A percentile compares a stretch with the other conserved stretches of the same genome.
Conservation (phyloP, 2,888 invertebrate genomes). For the Meandrusa payeni region DNA sequence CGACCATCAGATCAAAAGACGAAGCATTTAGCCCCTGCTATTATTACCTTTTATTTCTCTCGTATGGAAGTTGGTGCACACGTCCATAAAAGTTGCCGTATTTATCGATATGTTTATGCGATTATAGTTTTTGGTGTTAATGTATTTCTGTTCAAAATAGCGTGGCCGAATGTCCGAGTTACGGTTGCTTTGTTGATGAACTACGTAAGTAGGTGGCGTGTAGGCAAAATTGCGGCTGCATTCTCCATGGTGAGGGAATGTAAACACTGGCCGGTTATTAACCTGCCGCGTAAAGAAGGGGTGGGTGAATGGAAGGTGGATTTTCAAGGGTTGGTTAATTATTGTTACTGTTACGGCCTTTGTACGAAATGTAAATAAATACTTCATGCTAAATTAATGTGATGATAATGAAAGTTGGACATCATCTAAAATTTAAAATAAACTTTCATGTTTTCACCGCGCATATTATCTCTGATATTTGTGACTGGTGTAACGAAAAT, state of each 20-base stretch:
- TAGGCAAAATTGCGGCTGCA: slow-evolving; percentile 34
- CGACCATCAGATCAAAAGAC: too few species aligned
- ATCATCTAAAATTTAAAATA: too few species aligned
- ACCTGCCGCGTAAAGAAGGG: slow-evolving; percentile 24
- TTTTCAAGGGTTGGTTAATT: too few species aligned
- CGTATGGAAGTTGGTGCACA: too few species aligned
- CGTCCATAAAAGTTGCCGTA: not conserved
- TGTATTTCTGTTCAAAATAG: slow-evolving; percentile 11
- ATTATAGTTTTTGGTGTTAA: slow-evolving; percentile 10
- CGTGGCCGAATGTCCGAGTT: slow-evolving; percentile 5
- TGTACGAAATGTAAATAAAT: slow-evolving; percentile 4
- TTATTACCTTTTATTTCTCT: too few species aligned
- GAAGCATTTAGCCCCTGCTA: too few species aligned
- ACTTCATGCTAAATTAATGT: too few species aligned
- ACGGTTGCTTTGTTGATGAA: not conserved
- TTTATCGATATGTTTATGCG: not conserved
- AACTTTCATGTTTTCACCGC: too few species aligned
- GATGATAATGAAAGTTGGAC: too few species aligned
- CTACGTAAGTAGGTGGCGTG: slow-evolving; percentile 24
- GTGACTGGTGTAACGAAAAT: too few species aligned
- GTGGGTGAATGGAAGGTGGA: slow-evolving; percentile 20
- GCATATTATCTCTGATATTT: too few species aligned
- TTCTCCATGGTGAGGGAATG: slow-evolving; percentile 73
- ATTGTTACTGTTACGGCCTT: not conserved
- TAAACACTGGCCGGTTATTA: slow-evolving; percentile 52